phyloP scores from a whole-genome alignment of 2,797 vertebrate genomes.

The Argya squamiceps region DNA sequence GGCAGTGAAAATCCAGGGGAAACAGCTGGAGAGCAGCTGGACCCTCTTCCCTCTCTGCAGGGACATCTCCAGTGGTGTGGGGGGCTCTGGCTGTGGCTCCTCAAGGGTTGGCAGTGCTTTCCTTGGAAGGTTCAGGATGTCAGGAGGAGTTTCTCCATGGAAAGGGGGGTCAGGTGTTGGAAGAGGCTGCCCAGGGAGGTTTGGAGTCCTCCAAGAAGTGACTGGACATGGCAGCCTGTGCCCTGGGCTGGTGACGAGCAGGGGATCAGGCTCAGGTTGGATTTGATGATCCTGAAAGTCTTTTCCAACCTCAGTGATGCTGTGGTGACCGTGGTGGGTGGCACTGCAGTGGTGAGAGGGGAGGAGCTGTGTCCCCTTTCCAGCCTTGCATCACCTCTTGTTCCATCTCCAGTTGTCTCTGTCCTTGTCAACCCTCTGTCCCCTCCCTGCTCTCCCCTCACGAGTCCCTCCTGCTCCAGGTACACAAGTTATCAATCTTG shows the following conservation, averaged over 20 bases:
- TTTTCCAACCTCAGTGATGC: background rate
- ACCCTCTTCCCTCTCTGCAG: background rate
- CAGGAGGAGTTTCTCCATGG: background rate
- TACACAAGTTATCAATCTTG: conserved; percentile 63
- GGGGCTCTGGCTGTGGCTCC: fast-evolving
- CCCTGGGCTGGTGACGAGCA: background rate
- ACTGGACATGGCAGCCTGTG: fast-evolving
- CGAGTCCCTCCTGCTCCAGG: conserved; percentile 32
- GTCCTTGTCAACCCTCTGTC: conserved; percentile 40
- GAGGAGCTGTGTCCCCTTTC: too few relatives aligned
- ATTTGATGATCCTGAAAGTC: too few relatives aligned
- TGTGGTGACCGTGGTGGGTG: fast-evolving
- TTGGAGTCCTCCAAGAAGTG: background rate
- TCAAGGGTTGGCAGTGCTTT: fast-evolving
- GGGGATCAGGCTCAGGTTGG: background rate
- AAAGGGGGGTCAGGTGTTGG: fast-evolving
- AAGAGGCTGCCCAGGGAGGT: background rate
- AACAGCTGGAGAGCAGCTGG: background rate
- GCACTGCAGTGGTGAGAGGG: fast-evolving
- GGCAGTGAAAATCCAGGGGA: fast-evolving
- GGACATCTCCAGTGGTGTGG: fast-evolving
- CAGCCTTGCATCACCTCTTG: fast-evolving
- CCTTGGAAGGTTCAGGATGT: fast-evolving
- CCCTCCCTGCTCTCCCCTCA: background rate
- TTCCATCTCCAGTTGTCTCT: background rate